These are phyloP conservation scores for Pimephales promelas DNA, from an alignment of 2,113 vertebrate species.

Conservation along the genomic window DNA sequence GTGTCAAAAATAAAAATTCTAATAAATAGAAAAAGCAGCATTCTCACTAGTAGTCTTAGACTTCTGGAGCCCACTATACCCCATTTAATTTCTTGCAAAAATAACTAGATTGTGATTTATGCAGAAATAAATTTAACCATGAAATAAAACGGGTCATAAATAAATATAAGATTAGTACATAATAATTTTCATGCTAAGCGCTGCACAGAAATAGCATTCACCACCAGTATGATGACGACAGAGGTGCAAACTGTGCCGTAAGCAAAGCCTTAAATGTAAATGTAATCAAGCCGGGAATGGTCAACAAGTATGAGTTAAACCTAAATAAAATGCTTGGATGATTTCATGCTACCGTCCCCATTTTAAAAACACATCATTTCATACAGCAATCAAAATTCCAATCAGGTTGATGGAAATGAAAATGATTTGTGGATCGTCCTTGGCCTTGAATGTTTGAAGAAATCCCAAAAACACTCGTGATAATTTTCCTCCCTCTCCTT, in stretches of 20 bases:
- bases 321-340: conserved; percentile 4
- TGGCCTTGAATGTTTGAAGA: conserved; percentile 4
- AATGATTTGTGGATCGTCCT: neutral
- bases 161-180: neutral
- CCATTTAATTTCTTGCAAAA: neutral
- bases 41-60: neutral
- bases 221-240: neutral
- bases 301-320: conserved; percentile 4
- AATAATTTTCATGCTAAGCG: neutral
- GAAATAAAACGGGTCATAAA: neutral
- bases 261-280: conserved; percentile 28
- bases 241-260: neutral
- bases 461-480: conserved; percentile 8
- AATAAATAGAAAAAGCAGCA: neutral
- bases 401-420: conserved; percentile 24
- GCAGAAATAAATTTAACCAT: neutral
- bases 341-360: neutral
- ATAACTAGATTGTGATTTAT: neutral
- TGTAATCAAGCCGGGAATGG: conserved; percentile 21
- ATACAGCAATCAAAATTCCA: conserved; percentile 21
- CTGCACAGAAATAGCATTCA: neutral
- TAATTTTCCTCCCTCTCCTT: conserved; percentile 6
- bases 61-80: neutral
- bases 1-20: neutral
- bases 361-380: neutral